A percentile compares a stretch with the other conserved stretches of the same genome.
phyloP scores from a whole-genome alignment of 2,888 invertebrate genomes.

The Cepaea hortensis region DNA sequence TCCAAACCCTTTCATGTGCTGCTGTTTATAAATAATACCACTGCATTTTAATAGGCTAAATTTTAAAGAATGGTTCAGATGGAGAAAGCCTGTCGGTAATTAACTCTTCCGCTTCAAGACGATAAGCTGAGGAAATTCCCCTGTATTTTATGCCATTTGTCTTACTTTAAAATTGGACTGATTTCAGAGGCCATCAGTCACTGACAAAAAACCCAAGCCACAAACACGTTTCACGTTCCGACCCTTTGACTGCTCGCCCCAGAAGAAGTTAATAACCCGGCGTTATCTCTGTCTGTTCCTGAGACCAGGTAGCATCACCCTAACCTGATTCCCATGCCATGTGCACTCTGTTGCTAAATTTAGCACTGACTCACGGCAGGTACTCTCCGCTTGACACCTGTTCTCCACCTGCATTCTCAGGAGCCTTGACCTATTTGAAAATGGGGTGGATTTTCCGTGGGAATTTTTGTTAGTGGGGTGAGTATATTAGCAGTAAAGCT shows the following conservation, averaged over 20 bases:
- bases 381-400: constrained; percentile 29
- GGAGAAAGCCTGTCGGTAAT: no score
- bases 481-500: no score
- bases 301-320: background rate
- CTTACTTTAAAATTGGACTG: no score
- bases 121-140: no score
- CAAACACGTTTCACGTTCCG: background rate
- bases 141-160: no score
- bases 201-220: background rate
- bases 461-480: background rate
- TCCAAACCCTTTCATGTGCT: no score
- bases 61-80: no score
- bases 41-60: no score
- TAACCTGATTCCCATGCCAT: constrained; percentile 37
- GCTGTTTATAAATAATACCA: no score
- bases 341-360: constrained; percentile 33
- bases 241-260: background rate
- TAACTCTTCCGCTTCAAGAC: no score
- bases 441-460: background rate
- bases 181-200: no score
- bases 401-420: constrained; percentile 11
- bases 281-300: constrained; percentile 15
- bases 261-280: background rate
- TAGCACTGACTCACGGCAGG: constrained; percentile 38
- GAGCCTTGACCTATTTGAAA: constrained; percentile 27